Evolutionary conservation across 2,888 invertebrate genomes (phyloP).

Genomic region (Loripinus fragilis): DNA sequence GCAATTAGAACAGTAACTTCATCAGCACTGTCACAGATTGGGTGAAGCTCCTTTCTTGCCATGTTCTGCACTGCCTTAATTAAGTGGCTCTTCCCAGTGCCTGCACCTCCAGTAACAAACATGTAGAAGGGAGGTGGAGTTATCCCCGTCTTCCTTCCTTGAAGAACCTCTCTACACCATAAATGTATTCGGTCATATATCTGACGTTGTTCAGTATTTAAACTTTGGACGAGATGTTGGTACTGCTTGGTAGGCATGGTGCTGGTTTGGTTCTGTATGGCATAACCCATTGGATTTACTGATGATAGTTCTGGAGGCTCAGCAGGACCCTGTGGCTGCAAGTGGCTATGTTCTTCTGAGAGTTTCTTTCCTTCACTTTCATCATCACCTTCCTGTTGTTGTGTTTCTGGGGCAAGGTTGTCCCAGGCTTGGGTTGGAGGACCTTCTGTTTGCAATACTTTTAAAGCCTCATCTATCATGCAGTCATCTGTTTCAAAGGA

Average conservation of each 20-base stretch:
- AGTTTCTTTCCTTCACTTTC: constrained; percentile 36
- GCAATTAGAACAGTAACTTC: constrained; percentile 15
- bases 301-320: too few relatives aligned
- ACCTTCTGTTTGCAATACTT: too few relatives aligned
- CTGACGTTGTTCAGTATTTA: constrained; percentile 30
- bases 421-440: too few relatives aligned
- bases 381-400: constrained; percentile 22
- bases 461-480: too few relatives aligned
- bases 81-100: too few relatives aligned
- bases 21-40: background rate
- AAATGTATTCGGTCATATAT: constrained; percentile 52
- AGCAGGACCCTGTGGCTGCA: too few relatives aligned
- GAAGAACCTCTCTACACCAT: constrained; percentile 38
- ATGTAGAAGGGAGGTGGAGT: constrained; percentile 24
- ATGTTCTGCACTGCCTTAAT: background rate
- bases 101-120: background rate
- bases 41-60: background rate
- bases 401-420: constrained; percentile 30
- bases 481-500: too few relatives aligned
- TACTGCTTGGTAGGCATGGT: background rate
- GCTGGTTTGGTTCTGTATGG: background rate
- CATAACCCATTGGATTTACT: constrained; percentile 51
- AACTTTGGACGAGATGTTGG: background rate
- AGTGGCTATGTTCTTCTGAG: too few relatives aligned
- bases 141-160: too few relatives aligned